Percentiles rank a stretch among this genome's conserved stretches.
Conservation (phyloP, 2,113 vertebrate species). For the Myrmecophaga tridactyla region DNA sequence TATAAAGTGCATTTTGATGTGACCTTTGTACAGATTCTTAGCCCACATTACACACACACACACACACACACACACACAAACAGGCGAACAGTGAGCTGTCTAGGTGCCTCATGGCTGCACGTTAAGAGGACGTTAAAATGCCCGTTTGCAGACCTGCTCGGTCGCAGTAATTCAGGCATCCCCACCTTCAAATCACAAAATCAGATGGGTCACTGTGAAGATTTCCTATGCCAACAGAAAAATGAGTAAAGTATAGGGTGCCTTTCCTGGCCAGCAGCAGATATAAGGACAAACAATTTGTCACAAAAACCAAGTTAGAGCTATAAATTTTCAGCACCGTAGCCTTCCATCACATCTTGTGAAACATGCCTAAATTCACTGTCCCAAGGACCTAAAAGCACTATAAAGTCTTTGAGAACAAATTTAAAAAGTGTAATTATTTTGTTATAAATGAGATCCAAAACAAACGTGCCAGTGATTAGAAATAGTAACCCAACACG, state of each 20-base stretch:
- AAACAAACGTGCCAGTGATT: background rate
- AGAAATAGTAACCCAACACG: slow-evolving; percentile 16
- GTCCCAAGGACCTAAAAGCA: background rate
- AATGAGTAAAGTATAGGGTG: background rate
- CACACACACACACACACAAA: background rate
- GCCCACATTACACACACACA: background rate
- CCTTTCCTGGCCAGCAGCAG: background rate
- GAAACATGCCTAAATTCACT: background rate
- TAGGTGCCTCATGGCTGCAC: background rate
- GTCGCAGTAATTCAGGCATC: background rate
- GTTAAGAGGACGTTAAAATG: background rate
- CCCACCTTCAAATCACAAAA: background rate
- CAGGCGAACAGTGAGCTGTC: background rate
- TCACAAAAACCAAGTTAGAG: background rate
- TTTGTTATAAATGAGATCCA: background rate
- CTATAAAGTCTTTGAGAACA: background rate
- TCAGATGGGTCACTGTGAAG: background rate
- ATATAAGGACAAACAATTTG: background rate
- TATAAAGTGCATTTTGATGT: background rate
- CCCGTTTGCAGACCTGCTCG: background rate
- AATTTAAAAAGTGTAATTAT: background rate
- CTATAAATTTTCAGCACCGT: background rate
- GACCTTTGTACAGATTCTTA: background rate
- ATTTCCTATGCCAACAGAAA: background rate
- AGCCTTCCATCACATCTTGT: background rate